phyloP scores from a whole-genome alignment of 1,140 invertebrate genomes.

The Penaeus vannamei region DNA sequence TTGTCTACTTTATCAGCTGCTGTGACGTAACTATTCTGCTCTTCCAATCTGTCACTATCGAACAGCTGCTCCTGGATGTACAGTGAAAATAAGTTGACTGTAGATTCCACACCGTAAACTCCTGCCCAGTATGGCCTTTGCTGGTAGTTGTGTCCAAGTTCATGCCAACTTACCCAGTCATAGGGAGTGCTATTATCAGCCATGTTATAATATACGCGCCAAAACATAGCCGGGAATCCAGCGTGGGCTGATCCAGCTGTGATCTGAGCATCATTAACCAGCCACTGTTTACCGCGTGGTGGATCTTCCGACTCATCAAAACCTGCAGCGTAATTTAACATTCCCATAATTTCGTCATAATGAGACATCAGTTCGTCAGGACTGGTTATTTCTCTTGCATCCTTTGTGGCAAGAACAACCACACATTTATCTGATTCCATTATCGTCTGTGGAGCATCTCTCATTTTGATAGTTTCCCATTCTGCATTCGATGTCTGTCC shows the following conservation, averaged over 20 bases:
- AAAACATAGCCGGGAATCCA: no score
- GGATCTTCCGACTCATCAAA: constrained; percentile 34
- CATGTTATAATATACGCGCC: no score
- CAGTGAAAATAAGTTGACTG: constrained; percentile 46
- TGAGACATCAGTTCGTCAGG: neutral
- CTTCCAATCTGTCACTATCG: constrained; percentile 10
- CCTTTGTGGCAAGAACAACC: constrained; percentile 2
- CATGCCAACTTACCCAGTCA: no score
- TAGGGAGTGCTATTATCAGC: no score
- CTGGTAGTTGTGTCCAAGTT: no score
- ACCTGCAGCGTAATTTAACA: constrained; percentile 17
- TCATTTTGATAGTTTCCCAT: constrained; percentile 2
- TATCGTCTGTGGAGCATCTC: constrained; percentile 26
- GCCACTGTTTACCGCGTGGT: constrained; percentile 42
- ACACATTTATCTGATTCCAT: constrained; percentile 35
- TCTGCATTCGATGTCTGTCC: neutral
- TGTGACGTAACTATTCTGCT: constrained; percentile 20
- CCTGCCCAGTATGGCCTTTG: constrained; percentile 19
- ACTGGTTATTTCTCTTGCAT: neutral
- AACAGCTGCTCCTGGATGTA: constrained; percentile 43
- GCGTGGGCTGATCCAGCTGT: constrained; percentile 43
- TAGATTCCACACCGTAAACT: constrained; percentile 45
- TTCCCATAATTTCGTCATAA: constrained; percentile 34
- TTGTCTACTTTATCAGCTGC: constrained; percentile 35
- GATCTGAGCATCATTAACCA: constrained; percentile 44